Evolutionary conservation across 2,888 invertebrate genomes (phyloP), one percentile per base, ranked within the genome.

Genomic region (Zootermopsis nevadensis): DNA sequence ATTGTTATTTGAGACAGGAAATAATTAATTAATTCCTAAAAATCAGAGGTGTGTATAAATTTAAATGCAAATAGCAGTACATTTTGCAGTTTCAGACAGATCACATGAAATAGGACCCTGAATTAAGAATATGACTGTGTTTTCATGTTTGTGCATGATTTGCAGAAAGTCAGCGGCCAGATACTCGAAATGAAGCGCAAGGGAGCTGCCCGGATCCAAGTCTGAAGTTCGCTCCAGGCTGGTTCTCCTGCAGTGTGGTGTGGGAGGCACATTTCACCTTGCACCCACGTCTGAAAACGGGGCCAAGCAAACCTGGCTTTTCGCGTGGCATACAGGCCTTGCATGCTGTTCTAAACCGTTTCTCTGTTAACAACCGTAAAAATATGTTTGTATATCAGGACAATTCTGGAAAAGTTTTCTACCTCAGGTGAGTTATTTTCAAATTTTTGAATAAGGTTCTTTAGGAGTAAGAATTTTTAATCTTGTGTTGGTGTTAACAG

Each of bases 361-460:
- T 95, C 87, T 93, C 93, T 2, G 95, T 95, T 0, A 92, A 91
- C 86, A 95, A 95, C 87, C 90, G 95, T 67, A 93, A 90, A 85
- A 95, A 95, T 88, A 94, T 95, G 94, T 95, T 94, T 89, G 95
- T 95, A 24, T 94, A 94, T 87, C 92, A 92, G 87, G 94, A 95
- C 86, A 91, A 90, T 67, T 90, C 91, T 83, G 91, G 91, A 27
- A 93, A 93, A 86, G 93, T 94, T 0, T 94, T 93, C 87, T 94
- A 94, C 88, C 86, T 92, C 66, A 88, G 91, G 90, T 90, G 87
- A 84, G 67, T 60, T 77, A 3, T n/a, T 77, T 42, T 77, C 15
- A 10, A 76, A 38, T 48, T 30, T 33, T 1, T 2, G 38, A 24
- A 6, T 38, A 76, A 76, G 35, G 35, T 33, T 76, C 27, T 76